Base-by-base conservation (phyloP, 2,888 invertebrate genomes). In the Emmelina monodactyla region DNA sequence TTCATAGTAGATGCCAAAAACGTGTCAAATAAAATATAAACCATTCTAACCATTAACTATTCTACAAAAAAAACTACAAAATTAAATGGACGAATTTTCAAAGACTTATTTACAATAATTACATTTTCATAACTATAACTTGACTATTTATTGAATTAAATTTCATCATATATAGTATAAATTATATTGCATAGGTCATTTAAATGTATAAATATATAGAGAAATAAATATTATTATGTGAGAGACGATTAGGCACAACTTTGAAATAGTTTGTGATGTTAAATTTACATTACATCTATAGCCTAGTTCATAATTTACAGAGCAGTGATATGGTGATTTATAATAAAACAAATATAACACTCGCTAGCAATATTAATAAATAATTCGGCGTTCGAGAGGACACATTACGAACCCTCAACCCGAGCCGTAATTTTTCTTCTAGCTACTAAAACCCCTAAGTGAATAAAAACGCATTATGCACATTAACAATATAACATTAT, bases 51-150 rank as follows among this genome's bases (percentile, higher is more conserved):
- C n/a, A n/a, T n/a, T n/a, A n/a, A 32, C 22, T 31, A 9, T 9
- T 14, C 9, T 32, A 19, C 30, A 29, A 32, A n/a, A 43, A 41
- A 37, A 36, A 35, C 39, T 45, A 25, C 11, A 47, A 49, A 50
- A 44, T 42, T 40, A 48, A 52, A 47, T 62, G 71, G 70, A 73
- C 71, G 66, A 70, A 62, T 62, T 48, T 56, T 62, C 52, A 52
- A 51, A 53, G 67, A 62, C 50, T 59, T 73, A 73, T 72, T 63
- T 75, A 73, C 72, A 75, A 68, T 71, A 70, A 68, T 66, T 66
- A 70, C 67, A 70, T 51, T 51, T 49, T 51, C 49, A 48, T 51
- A 46, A 53, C 54, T 37, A 53, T 49, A 51, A 60, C 57, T 62
- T 46, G 40, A 33, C 25, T 32, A 38, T 36, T 34, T 14, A 16